A percentile compares a stretch with the other conserved stretches of the same genome.
phyloP scores from a whole-genome alignment of 2,888 invertebrate genomes.

The Dusona sp. region DNA sequence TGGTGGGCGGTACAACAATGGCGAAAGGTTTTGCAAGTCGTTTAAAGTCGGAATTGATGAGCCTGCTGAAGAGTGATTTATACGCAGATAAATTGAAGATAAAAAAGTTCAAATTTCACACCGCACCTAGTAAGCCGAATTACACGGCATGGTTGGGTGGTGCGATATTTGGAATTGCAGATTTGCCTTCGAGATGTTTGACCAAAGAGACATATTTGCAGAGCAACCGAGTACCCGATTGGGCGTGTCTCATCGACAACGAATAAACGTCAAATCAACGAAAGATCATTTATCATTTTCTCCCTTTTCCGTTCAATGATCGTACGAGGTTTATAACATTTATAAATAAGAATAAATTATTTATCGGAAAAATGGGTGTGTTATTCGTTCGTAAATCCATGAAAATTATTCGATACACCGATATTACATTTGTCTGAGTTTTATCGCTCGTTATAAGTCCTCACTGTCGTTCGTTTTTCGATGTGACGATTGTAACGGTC shows the following conservation, averaged over 20 bases:
- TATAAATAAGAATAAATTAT: conserved; percentile 45
- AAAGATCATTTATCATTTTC: neutral
- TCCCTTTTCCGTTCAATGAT: neutral
- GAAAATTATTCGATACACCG: conserved; percentile 36
- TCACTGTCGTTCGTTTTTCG: conserved; percentile 40
- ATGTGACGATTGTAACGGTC: conserved; percentile 39
- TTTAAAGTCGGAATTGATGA: conserved; percentile 91
- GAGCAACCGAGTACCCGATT: conserved; percentile 91
- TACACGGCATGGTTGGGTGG: conserved; percentile 95
- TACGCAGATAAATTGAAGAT: conserved; percentile 88
- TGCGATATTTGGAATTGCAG: conserved; percentile 91
- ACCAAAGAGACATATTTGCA: conserved; percentile 91
- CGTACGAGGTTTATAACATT: conserved; percentile 27
- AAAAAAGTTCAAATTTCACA: conserved; percentile 92
- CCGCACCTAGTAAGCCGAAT: conserved; percentile 92
- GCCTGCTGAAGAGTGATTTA: conserved; percentile 87
- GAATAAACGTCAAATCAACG: conserved; percentile 50
- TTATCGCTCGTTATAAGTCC: conserved; percentile 19
- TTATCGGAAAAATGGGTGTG: conserved; percentile 56
- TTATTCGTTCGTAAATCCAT: conserved; percentile 47
- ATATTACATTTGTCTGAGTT: conserved; percentile 31
- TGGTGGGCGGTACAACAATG: conserved; percentile 95
- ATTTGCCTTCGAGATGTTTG: conserved; percentile 89
- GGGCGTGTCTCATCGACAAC: conserved; percentile 89
- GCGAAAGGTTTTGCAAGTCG: conserved; percentile 93